Conservation (phyloP, 1,140 invertebrate species). For the Pseudomyrmex concolor region DNA sequence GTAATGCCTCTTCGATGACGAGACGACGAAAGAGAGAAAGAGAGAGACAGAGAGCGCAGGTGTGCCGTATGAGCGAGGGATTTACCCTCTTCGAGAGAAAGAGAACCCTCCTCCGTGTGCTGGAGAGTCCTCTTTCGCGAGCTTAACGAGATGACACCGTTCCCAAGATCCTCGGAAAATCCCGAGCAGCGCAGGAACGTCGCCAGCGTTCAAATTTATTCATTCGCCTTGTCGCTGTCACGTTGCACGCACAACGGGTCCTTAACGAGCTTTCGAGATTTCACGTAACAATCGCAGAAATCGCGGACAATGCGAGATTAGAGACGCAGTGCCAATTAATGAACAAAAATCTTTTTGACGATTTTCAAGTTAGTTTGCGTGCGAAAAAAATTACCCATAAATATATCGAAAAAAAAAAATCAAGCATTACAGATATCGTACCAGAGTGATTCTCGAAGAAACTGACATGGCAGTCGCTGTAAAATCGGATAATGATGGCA, state of each 20-base stretch:
- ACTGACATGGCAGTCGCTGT: not conserved
- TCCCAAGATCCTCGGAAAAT: conserved; percentile 58
- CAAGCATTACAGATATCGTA: conserved; percentile 13
- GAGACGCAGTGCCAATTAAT: not conserved
- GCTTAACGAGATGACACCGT: conserved; percentile 61
- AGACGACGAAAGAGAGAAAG: conserved; percentile 20
- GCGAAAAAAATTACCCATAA: conserved; percentile 34
- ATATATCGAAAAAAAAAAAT: not conserved
- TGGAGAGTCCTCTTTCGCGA: conserved; percentile 49
- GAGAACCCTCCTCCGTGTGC: not conserved
- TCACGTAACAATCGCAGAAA: conserved; percentile 22
- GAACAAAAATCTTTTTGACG: not conserved
- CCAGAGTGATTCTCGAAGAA: not conserved
- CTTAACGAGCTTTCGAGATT: conserved; percentile 33
- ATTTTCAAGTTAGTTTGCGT: not conserved
- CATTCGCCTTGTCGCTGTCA: conserved; percentile 34
- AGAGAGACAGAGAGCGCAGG: conserved; percentile 35
- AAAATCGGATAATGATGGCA: not conserved
- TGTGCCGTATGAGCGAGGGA: conserved; percentile 54
- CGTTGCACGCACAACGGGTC: conserved; percentile 41
- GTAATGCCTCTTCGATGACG: conserved; percentile 60
- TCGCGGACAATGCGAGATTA: not conserved
- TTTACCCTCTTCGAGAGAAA: conserved; percentile 39
- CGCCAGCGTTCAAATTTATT: conserved; percentile 50
- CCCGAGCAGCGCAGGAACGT: conserved; percentile 46